Evolutionary conservation across 2,113 vertebrate genomes (phyloP).

Genomic region (Tachysurus vachellii): DNA sequence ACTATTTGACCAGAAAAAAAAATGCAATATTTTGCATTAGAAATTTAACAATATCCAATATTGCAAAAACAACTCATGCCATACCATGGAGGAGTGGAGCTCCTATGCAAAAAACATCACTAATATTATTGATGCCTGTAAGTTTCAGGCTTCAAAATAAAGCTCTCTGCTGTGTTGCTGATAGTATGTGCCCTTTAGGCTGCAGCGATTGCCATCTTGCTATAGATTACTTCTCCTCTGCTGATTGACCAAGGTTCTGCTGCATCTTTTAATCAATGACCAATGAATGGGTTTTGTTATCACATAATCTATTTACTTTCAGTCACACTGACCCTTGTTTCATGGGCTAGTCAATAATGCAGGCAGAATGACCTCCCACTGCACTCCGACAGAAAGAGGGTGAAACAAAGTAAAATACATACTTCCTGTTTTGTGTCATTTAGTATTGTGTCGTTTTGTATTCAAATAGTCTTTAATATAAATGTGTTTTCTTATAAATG

Average conservation of each 20-base stretch:
- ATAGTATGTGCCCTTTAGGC: background rate
- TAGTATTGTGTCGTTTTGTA: too few species aligned
- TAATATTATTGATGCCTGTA: background rate
- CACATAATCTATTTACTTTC: conserved; percentile 26
- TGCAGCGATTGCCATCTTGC: background rate
- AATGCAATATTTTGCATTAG: background rate
- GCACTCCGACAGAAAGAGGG: background rate
- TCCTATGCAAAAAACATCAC: background rate
- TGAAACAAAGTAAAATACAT: background rate
- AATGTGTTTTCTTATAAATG: background rate
- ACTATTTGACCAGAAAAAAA: background rate
- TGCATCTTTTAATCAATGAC: conserved; percentile 13
- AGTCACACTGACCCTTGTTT: conserved; percentile 16
- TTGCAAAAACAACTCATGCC: background rate
- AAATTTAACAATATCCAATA: background rate
- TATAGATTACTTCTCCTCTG: background rate
- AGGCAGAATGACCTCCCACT: background rate
- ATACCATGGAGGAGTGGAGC: background rate
- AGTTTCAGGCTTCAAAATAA: background rate
- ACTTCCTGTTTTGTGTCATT: background rate
- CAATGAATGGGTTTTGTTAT: background rate
- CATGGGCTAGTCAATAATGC: background rate
- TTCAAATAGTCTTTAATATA: background rate
- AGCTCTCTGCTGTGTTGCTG: background rate
- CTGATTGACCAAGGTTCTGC: background rate